phyloP scores from a whole-genome alignment of 2,797 vertebrate genomes.

The Melanogrammus aeglefinus region DNA sequence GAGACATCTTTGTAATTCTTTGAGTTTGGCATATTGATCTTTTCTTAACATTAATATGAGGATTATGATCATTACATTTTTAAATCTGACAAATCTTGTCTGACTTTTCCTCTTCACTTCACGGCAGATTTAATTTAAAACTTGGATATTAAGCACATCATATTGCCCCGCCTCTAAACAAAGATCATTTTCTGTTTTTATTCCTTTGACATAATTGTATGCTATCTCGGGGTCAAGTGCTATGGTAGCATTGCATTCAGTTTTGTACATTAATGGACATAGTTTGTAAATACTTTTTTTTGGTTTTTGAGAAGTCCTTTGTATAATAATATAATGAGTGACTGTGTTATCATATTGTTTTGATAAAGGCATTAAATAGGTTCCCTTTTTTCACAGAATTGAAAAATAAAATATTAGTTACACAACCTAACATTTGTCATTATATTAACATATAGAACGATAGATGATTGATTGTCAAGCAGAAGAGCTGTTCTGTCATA shows the following conservation, averaged over 20 bases:
- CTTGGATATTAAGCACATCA: neutral
- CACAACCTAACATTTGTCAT: slow-evolving; percentile 21
- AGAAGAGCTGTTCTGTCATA: neutral
- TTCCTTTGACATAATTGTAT: slow-evolving; percentile 31
- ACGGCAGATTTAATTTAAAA: neutral
- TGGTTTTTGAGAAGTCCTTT: slow-evolving; percentile 40
- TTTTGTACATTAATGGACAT: slow-evolving; percentile 67
- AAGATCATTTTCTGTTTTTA: slow-evolving; percentile 10
- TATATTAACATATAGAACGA: neutral
- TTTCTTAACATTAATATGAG: neutral
- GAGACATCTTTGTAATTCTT: neutral
- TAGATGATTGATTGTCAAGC: neutral
- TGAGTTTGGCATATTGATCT: neutral
- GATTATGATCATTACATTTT: neutral
- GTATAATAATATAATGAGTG: slow-evolving; percentile 50
- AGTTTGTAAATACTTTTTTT: slow-evolving; percentile 70
- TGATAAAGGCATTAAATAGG: slow-evolving; percentile 46
- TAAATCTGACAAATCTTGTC: neutral
- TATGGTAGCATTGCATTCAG: slow-evolving; percentile 46
- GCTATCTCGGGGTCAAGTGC: slow-evolving; percentile 76
- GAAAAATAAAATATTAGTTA: slow-evolving; percentile 61
- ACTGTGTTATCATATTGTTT: slow-evolving; percentile 41
- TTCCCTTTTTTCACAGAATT: slow-evolving; percentile 70
- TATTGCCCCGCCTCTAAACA: neutral
- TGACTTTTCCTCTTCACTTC: neutral